Evolutionary conservation across 2,113 vertebrate genomes (phyloP), one percentile per base, ranked within the genome.

Genomic region (Sinosuthora webbiana): DNA sequence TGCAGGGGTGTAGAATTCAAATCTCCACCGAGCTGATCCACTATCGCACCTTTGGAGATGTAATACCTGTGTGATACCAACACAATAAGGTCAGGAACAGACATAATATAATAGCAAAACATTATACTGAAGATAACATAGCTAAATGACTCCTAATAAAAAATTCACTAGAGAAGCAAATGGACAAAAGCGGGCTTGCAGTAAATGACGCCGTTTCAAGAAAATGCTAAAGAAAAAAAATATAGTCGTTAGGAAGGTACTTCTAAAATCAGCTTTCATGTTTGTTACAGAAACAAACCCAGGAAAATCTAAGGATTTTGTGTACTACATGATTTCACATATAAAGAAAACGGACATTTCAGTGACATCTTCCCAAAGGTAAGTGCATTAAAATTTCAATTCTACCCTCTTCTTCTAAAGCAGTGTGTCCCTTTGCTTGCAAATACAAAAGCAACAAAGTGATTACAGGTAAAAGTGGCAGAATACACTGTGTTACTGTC

Each of bases 1-100:
- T 99, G 99, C 93, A 99, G 99, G 25, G 99, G 99, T 18, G 99
- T 99, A 24, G 99, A 99, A 97, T 99, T 99, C 95, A 99, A 97
- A 93, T 99, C 99, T 85, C 99, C 99, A 80, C 99, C 99, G 0
- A 99, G 97, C 97, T 99, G 99, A 98, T 99, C 99, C 63, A 99
- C 97, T 30, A 99, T 86, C 0, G 99, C 99, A 56, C 99, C 99
- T 98, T 99, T 99, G 82, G 99, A 99, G 92, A 99, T 98, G 84
- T 98, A 99, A 42, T 98, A 99, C 55, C 99, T 99, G 96, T 65
- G 52, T 44, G 90, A 83, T 9, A 76, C 90, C 13, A 95, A 63
- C 25, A 70, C 30, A 83, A 1, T 9, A 75, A 63, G 8, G 50
- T 68, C 27, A 94, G n/a, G 23, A 81, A 57, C 4, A 68, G 44